Base-by-base conservation (phyloP, 1,140 invertebrate genomes). In the Ceratina australensis region DNA sequence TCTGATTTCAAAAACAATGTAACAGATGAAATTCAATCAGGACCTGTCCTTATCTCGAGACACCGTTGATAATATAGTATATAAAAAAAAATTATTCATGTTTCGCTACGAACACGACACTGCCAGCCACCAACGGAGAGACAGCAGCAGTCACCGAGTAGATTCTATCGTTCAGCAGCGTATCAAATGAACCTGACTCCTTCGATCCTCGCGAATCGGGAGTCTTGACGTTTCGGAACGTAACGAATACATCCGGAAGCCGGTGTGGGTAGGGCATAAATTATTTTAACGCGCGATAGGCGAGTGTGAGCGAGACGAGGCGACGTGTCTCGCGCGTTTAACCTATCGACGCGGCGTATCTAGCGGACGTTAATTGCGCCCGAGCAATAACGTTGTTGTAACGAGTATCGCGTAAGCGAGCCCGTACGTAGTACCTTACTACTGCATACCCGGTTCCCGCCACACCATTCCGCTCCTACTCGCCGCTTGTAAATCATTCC, bases 401-500 rank as follows among this genome's bases (percentile, higher is more conserved):
- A 71, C 74, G 74, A 77, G 66, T 71, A 77, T 77, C 66, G 20
- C 26, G 42, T 18, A 18, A n/a, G 26, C 20, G 16, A 54, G 10
- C 15, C 20, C 56, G 50, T 33, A 33, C 33, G 3, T 33, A 33
- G 3, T 42, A 42, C 33, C 33, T n/a, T n/a, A n/a, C n/a, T 42
- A 42, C 33, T 42, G 33, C 33, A 42, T 42, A 42, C 33, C 72
- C 66, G 73, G 65, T 69, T 15, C 52, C 22, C 57, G 57, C 2
- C 28, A n/a, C n/a, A n/a, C 33, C 5, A 42, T 42, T 65, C 78
- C 33, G 61, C 68, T 82, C 72, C 54, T 50, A 73, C 76, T 79
- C 80, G 69, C 80, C 77, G 83, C 84, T 85, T 85, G 84, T 85
- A 86, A 86, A 86, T 86, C 84, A 86, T 86, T 86, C 80, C 76